phyloP scores from a whole-genome alignment of 2,797 vertebrate genomes.

The Parauchenoglanis ngamensis region DNA sequence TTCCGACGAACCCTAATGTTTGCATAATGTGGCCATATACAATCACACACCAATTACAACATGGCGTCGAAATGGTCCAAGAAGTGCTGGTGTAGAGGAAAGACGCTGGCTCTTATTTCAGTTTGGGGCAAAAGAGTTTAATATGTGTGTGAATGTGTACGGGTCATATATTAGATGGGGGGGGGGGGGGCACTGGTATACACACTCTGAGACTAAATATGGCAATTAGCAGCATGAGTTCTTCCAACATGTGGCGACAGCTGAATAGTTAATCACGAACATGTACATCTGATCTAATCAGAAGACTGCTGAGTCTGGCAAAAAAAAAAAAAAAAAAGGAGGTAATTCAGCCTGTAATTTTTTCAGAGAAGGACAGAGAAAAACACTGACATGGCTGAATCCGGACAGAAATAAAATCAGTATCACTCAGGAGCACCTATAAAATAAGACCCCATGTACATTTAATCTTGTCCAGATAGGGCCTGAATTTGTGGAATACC shows the following conservation, averaged over 20 bases:
- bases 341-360: background rate
- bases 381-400: background rate
- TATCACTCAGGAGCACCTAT: background rate
- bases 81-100: no score
- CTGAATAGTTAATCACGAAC: background rate
- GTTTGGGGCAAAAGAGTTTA: background rate
- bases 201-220: background rate
- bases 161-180: no score
- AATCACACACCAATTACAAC: no score
- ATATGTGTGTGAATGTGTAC: background rate
- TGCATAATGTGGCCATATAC: no score
- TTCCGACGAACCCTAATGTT: no score
- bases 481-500: background rate
- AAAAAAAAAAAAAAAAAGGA: background rate
- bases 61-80: no score
- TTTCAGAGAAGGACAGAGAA: background rate
- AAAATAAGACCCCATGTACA: background rate
- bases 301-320: background rate
- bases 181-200: background rate
- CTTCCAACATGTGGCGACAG: background rate
- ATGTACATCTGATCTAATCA: background rate
- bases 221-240: background rate
- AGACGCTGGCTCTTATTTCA: no score
- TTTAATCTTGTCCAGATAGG: no score
- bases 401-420: background rate